Conservation (phyloP, 37 sponge, comb jelly and placozoan genomes). For the Corticium candelabrum region DNA sequence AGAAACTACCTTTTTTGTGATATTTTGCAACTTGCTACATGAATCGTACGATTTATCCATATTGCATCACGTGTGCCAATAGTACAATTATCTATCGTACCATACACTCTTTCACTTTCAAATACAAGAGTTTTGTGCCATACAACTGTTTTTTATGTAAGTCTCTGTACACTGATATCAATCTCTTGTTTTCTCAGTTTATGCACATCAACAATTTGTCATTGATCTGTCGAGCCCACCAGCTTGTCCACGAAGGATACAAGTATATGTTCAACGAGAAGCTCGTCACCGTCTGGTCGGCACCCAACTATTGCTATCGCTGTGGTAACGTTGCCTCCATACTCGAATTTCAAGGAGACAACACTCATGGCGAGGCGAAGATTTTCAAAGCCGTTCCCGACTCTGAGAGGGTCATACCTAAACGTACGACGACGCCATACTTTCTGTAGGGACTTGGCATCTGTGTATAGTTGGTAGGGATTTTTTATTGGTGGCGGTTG, state of each 20-base stretch:
- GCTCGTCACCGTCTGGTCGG: constrained; percentile 98
- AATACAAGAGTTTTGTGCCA: too few species aligned
- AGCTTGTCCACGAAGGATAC: constrained; percentile 95
- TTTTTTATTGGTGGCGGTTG: too few species aligned
- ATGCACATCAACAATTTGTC: constrained; percentile 85
- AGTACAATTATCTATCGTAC: too few species aligned
- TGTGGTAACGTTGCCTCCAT: constrained; percentile 98
- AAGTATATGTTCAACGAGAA: constrained; percentile 96
- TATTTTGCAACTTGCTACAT: too few species aligned
- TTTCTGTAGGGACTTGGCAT: constrained; percentile 52
- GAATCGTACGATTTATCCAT: too few species aligned
- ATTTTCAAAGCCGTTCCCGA: constrained; percentile 93
- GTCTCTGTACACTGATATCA: constrained; percentile 3
- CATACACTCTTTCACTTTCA: too few species aligned
- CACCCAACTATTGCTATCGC: constrained; percentile 99
- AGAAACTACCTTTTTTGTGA: too few species aligned
- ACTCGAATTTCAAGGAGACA: constrained; percentile 41
- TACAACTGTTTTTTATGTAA: neutral
- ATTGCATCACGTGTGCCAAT: too few species aligned
- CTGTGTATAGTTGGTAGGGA: too few species aligned
- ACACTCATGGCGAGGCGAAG: constrained; percentile 54
- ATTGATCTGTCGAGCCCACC: constrained; percentile 97
- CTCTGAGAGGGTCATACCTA: constrained; percentile 72
- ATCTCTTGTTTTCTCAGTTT: constrained; percentile 46
- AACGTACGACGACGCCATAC: constrained; percentile 83